A percentile compares a stretch with the other conserved stretches of the same genome.
phyloP scores from a whole-genome alignment of 1,140 invertebrate genomes.

The Philaenus spumarius region DNA sequence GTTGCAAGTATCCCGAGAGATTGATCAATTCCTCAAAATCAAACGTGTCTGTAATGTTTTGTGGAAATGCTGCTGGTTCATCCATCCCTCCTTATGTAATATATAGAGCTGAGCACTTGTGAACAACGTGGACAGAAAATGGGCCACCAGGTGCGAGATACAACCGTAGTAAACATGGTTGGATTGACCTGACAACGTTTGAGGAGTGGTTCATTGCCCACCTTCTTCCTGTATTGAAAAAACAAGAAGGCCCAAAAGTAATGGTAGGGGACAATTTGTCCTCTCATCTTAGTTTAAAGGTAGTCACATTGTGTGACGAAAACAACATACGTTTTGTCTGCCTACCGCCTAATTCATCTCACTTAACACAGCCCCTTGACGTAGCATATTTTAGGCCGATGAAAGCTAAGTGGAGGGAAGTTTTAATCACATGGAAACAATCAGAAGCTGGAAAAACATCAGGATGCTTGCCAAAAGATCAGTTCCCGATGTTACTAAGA shows the following conservation, averaged over 20 bases:
- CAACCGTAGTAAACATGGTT: no score
- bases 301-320: constrained; percentile 34
- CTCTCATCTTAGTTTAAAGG: constrained; percentile 34
- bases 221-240: constrained; percentile 27
- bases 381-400: constrained; percentile 38
- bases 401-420: constrained; percentile 37
- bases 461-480: constrained; percentile 15
- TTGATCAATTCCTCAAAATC: constrained; percentile 22
- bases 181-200: constrained; percentile 12
- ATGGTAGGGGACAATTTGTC: constrained; percentile 38
- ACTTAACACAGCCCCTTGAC: no score
- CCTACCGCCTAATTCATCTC: constrained; percentile 39
- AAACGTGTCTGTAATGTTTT: constrained; percentile 24
- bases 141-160: constrained; percentile 31
- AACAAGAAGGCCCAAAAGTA: constrained; percentile 20
- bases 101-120: constrained; percentile 38
- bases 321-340: constrained; percentile 37
- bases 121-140: constrained; percentile 33
- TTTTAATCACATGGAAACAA: constrained; percentile 34
- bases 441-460: not conserved
- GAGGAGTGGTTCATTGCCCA: constrained; percentile 34
- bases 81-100: constrained; percentile 36
- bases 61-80: constrained; percentile 21
- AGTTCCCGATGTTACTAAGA: constrained; percentile 4
- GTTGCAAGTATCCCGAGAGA: constrained; percentile 21